These are phyloP conservation scores for Diadophis punctatus DNA, from an alignment of 2,113 vertebrate genomes.

Conservation along the genomic window DNA sequence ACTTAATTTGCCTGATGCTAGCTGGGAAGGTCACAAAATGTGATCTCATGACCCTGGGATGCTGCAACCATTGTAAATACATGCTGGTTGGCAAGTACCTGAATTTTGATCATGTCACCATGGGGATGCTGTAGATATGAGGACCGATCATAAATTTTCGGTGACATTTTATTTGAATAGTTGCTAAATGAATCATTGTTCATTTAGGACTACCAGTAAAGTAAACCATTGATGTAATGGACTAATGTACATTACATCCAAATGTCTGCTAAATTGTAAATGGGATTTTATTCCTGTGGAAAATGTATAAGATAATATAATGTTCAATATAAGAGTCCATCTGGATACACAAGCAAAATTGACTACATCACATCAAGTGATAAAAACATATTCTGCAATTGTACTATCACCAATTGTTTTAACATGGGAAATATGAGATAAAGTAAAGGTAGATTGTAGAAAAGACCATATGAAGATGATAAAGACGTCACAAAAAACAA, in stretches of 20 bases:
- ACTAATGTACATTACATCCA: not conserved
- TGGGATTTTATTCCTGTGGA: not conserved
- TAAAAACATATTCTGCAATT: not conserved
- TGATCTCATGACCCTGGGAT: not conserved
- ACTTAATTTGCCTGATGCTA: not conserved
- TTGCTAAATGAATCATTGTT: not conserved
- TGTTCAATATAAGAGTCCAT: not conserved
- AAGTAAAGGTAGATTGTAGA: not conserved
- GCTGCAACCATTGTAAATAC: not conserved
- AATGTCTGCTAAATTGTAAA: not conserved
- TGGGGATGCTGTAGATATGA: not conserved
- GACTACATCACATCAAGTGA: not conserved
- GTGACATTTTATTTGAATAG: not conserved
- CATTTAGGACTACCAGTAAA: not conserved
- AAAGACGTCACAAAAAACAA: not conserved
- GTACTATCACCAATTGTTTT: not conserved
- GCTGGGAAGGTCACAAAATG: not conserved
- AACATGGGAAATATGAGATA: not conserved
- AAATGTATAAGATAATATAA: not conserved
- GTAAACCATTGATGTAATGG: not conserved
- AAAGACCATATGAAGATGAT: not conserved
- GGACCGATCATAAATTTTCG: not conserved
- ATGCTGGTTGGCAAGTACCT: not conserved
- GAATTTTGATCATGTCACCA: not conserved
- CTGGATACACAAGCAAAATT: not conserved